phyloP scores from a whole-genome alignment of 1,140 invertebrate genomes.

The Ladona fulva region DNA sequence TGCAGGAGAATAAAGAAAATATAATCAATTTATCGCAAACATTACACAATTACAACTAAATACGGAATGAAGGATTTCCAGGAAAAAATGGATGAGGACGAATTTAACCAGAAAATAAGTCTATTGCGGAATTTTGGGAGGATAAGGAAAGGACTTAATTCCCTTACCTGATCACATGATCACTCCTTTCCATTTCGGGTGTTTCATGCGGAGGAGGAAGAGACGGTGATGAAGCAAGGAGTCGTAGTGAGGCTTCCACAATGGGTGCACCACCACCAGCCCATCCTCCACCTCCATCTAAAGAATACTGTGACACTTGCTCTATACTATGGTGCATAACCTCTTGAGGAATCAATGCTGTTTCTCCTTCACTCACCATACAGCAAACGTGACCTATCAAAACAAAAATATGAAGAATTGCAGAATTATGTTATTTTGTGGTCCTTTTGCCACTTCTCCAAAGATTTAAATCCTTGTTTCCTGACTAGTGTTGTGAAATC shows the following conservation, averaged over 20 bases:
- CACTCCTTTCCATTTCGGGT: constrained; percentile 28
- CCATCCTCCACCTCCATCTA: not conserved
- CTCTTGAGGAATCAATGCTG: constrained; percentile 62
- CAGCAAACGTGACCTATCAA: constrained; percentile 51
- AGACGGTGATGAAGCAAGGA: constrained; percentile 41
- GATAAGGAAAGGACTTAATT: not conserved
- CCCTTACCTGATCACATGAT: constrained; percentile 47
- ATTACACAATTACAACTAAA: too few species aligned
- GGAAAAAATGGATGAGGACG: too few species aligned
- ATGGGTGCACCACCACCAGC: constrained; percentile 31
- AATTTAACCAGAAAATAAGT: too few species aligned
- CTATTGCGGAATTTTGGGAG: not conserved
- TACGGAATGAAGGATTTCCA: too few species aligned
- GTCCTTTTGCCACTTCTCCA: too few species aligned
- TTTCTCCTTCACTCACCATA: constrained; percentile 64
- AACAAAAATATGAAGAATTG: not conserved
- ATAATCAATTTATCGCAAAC: too few species aligned
- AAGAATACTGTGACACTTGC: constrained; percentile 28
- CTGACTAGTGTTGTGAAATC: too few species aligned
- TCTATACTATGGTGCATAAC: constrained; percentile 61
- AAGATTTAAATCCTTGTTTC: too few species aligned
- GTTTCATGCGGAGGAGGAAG: not conserved
- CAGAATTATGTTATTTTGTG: not conserved
- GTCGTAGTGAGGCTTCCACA: constrained; percentile 46
- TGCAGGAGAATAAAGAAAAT: too few species aligned